These are phyloP conservation scores for Branchinecta sandiegonensis DNA, from an alignment of 2,888 invertebrate genomes.

Conservation along the genomic window DNA sequence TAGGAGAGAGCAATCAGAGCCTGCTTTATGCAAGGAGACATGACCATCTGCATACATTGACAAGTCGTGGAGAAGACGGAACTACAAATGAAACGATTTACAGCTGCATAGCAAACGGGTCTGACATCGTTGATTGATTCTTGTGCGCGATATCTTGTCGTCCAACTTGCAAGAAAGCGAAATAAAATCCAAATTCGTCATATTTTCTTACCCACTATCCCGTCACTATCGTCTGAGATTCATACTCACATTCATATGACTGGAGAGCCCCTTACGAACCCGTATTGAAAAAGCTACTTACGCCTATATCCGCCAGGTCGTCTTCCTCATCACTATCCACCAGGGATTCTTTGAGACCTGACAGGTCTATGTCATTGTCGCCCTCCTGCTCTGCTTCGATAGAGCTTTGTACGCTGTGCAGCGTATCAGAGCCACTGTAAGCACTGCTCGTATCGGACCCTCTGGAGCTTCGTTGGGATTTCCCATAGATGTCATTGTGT, in stretches of 20 bases:
- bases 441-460: constrained; percentile 92
- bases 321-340: constrained; percentile 94
- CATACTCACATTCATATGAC: no score
- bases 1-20: no score
- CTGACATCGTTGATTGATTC: no score
- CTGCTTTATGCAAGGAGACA: no score
- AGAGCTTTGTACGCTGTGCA: constrained; percentile 49
- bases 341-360: constrained; percentile 84
- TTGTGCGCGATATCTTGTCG: no score
- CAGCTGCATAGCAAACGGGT: no score
- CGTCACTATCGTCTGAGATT: constrained; percentile 23
- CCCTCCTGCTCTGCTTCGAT: constrained; percentile 30
- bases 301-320: constrained; percentile 55
- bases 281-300: neutral
- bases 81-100: no score
- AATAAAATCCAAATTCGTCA: neutral
- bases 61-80: no score
- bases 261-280: no score
- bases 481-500: constrained; percentile 54
- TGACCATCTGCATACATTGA: no score
- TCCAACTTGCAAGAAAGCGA: no score
- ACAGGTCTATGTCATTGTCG: constrained; percentile 70
- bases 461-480: constrained; percentile 64
- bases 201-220: constrained; percentile 23
- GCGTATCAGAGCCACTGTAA: constrained; percentile 89